Base-by-base conservation (phyloP, 2,113 vertebrate species). In the Lathamus discolor region DNA sequence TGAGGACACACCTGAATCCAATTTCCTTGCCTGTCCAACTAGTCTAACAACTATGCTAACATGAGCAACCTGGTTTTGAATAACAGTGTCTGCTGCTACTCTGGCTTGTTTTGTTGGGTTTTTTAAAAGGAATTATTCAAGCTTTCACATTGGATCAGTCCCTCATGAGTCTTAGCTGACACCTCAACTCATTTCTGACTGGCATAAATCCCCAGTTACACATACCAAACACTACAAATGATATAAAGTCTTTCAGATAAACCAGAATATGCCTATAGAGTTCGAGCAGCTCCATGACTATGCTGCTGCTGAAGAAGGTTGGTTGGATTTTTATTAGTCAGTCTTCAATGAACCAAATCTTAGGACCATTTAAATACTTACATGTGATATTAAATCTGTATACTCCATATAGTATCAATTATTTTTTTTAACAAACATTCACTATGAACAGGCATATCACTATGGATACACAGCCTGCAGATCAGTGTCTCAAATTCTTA, bases 41-140 rank as follows among this genome's bases (percentile, higher is more conserved):
- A 37, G 95, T 86, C 44, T 84, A 96, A 86, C 94, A 37, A 83
- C 90, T 93, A 49, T 54, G n/a, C 44, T 80, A 97, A 90, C 83
- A 86, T 43, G 55, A 78, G 61, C 66, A 92, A 82, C 39, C 18
- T 25, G 66, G 37, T 72, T 95, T 84, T 79, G 86, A 96, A 19
- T 92, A 95, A 77, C 62, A 88, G 81, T 68, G 62, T 51, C 52
- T 7, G 0, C 75, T 95, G 48, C 81, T 91, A 91, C 39, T 92
- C 57, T 79, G 70, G 57, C 92, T 93, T 75, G 69, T 66, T 92
- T 61, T 85, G 55, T 46, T 89, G 6, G 0, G 13, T 48, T 11
- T 41, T 86, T 70, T 6, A 8, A 29, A 86, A 91, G n/a, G 35
- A n/a, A 62, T 52, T 83, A 81, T 59, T 29, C 35, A 73, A 43